Evolutionary conservation across 2,797 vertebrate species (phyloP).

Genomic region (Hirundo rustica): DNA sequence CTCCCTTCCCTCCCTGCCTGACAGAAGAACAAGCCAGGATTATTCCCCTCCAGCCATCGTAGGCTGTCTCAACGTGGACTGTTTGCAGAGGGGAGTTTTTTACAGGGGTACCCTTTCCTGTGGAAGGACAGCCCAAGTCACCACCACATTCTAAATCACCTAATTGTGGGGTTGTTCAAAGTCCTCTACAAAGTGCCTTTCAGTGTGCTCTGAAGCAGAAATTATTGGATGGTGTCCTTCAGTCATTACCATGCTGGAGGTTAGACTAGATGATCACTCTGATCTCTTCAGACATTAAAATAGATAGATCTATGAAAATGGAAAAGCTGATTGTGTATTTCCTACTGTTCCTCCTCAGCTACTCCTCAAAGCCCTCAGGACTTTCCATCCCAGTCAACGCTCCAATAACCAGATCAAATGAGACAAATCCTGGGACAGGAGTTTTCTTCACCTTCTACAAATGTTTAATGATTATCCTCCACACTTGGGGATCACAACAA

Average conservation of each 20-base stretch:
- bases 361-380: background rate
- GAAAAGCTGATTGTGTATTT: slow-evolving; percentile 29
- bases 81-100: background rate
- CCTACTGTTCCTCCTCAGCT: background rate
- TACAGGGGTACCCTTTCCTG: background rate
- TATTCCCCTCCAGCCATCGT: background rate
- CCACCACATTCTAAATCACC: background rate
- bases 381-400: background rate
- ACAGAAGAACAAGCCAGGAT: background rate
- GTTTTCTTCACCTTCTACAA: background rate
- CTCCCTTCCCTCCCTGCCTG: background rate
- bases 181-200: slow-evolving; percentile 40
- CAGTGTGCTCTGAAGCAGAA: slow-evolving; percentile 47
- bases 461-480: background rate
- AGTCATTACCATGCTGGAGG: background rate
- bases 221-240: slow-evolving; percentile 44
- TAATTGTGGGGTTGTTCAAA: background rate
- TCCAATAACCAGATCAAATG: background rate
- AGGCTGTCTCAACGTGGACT: background rate
- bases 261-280: slow-evolving; percentile 15
- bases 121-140: background rate
- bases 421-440: background rate
- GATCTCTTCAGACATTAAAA: slow-evolving; percentile 34
- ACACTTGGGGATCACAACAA: background rate
- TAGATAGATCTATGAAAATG: background rate